Base-by-base conservation (phyloP, 2,888 invertebrate species). In the Mythimna pallens region DNA sequence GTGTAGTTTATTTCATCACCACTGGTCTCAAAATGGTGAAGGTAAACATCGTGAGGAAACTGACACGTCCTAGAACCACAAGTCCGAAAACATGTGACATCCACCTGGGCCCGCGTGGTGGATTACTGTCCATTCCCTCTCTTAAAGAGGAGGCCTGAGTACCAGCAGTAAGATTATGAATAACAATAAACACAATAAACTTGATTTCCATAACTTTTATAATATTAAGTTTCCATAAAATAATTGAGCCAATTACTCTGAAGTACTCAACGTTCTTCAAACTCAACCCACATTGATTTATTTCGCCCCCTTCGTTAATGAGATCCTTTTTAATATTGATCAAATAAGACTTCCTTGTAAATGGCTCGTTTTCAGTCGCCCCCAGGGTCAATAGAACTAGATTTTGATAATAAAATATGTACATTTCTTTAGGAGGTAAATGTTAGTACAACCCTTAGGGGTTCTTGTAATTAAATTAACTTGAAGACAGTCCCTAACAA, bases 381-480 rank as follows among this genome's bases (percentile, higher is more conserved):
- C 40, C 40, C 9, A 50, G 59, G 55, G 17, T 52, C n/a, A 22
- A 20, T 34, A 47, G 3, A 57, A 25, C 22, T 22, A 22, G 58
- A 73, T 67, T 64, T 64, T 55, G 47, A 77, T 73, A 67, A 59
- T 67, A 10, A 61, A 73, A 5, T 25, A 36, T 17, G 0, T 7
- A 43, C 30, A 20, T 65, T 62, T 62, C 30, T 57, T 78, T 20
- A 17, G 47, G 17, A 47, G 7, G 12, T 62, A 30, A 77, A 61
- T 52, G 61, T 71, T 71, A 30, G 61, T 36, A n/a, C 3, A 47
- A 30, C 20, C 54, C 22, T 17, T 14, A 40, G 17, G 63, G 36
- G 17, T 20, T 50, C 43, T 14, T 6, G 3, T 73, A 61, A 78
- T 64, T 47, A 50, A 66, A 78, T 71, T 55, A 63, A 36, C 43